Percentiles rank a stretch among this genome's conserved stretches.
These are phyloP conservation scores for Axea sp. DNA, from an alignment of 2,888 invertebrate genomes.

Conservation along the genomic window DNA sequence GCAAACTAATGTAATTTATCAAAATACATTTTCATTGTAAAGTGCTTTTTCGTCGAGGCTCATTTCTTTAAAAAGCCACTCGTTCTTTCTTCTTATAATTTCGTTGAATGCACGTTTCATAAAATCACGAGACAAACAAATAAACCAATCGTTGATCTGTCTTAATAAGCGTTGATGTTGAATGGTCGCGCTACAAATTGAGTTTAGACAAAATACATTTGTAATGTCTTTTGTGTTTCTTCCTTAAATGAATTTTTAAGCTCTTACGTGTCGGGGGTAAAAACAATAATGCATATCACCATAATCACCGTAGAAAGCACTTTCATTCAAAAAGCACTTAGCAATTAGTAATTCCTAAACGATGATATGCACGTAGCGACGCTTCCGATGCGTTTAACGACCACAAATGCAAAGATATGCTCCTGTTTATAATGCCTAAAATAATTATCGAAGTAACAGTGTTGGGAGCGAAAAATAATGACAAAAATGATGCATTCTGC, in stretches of 20 bases:
- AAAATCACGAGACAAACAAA: not conserved
- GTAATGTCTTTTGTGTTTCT: slow-evolving; percentile 22
- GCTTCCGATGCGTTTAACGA: slow-evolving; percentile 28
- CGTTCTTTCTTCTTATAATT: not conserved
- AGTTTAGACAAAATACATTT: slow-evolving; percentile 8
- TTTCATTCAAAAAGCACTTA: slow-evolving; percentile 59
- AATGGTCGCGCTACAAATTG: slow-evolving; percentile 5
- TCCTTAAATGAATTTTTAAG: slow-evolving; percentile 35
- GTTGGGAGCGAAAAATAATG: too few relatives aligned
- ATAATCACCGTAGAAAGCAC: slow-evolving; percentile 43
- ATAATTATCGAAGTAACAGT: slow-evolving; percentile 13
- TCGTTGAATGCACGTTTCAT: not conserved
- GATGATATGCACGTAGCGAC: slow-evolving; percentile 38
- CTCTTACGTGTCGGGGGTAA: slow-evolving; percentile 1
- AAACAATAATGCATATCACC: slow-evolving; percentile 47
- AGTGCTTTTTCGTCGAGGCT: not conserved
- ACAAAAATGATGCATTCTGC: too few relatives aligned
- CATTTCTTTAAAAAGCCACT: not conserved
- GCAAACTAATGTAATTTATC: slow-evolving; percentile 30
- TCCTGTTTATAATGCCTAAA: slow-evolving; percentile 10
- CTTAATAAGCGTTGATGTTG: not conserved
- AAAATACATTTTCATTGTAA: slow-evolving; percentile 10
- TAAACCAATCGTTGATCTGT: slow-evolving; percentile 1
- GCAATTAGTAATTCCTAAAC: slow-evolving; percentile 56
- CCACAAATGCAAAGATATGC: slow-evolving; percentile 25